Conservation (phyloP, 2,113 vertebrate species). For the Vulpes vulpes region DNA sequence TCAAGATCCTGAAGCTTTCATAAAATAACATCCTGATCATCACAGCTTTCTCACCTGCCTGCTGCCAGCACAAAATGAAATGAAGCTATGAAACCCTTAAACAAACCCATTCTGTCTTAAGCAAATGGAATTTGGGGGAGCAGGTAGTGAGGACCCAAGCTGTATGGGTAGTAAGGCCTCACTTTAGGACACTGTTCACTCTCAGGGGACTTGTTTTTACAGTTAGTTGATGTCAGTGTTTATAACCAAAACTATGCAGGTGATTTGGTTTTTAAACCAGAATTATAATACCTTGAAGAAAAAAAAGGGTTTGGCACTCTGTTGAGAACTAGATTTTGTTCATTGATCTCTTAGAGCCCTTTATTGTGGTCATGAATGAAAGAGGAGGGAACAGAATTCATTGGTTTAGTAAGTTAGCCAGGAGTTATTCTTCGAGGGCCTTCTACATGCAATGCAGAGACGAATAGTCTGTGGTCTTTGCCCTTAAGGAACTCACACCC, state of each 20-base stretch:
- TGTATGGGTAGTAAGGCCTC: background rate
- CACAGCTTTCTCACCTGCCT: background rate
- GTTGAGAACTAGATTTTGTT: background rate
- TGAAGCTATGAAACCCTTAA: background rate
- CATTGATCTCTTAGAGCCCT: background rate
- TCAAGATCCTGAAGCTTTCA: background rate
- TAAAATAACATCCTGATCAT: background rate
- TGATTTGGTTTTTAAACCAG: conserved; percentile 48
- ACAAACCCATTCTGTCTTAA: background rate
- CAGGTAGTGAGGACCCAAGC: background rate
- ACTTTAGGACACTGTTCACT: background rate
- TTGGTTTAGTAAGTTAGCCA: background rate
- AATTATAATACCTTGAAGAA: background rate
- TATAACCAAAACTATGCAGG: conserved; percentile 26
- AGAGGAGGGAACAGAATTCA: background rate
- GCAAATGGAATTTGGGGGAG: background rate
- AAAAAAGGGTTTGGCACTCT: conserved; percentile 11
- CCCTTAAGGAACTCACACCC: background rate
- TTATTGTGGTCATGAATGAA: background rate
- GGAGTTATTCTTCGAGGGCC: background rate
- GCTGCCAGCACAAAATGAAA: background rate
- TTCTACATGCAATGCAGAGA: background rate
- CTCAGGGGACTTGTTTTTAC: conserved; percentile 15
- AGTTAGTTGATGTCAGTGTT: conserved; percentile 6
- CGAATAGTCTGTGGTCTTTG: background rate